These are phyloP conservation scores for Phacellophora camtschatica DNA, from an alignment of 30 jellyfish, hydroid and myxozoan species.

Conservation along the genomic window DNA sequence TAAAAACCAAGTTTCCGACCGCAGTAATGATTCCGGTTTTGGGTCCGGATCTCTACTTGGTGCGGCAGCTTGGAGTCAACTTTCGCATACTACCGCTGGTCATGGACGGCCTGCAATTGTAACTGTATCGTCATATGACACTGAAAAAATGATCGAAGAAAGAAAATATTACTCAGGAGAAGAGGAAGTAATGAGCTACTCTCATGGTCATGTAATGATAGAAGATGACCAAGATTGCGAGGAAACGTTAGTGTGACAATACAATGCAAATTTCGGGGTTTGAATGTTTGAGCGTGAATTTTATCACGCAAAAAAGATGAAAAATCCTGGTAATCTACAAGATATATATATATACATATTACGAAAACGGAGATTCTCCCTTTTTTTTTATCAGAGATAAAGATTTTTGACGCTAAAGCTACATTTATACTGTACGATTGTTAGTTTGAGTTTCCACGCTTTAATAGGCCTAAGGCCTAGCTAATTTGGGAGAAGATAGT, in stretches of 20 bases:
- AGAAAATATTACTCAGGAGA: background rate
- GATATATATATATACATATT: no score
- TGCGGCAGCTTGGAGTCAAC: constrained; percentile 66
- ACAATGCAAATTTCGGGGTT: background rate
- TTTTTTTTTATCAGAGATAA: no score
- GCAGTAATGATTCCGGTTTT: background rate
- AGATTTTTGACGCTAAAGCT: no score
- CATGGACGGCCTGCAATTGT: background rate
- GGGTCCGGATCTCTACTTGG: constrained; percentile 20
- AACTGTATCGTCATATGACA: background rate
- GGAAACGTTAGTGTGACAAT: background rate
- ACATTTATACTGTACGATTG: no score
- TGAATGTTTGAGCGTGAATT: no score
- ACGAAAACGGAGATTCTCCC: no score
- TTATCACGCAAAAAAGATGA: no score
- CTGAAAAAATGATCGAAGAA: background rate
- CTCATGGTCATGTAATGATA: background rate
- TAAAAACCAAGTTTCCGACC: background rate
- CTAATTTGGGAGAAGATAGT: no score
- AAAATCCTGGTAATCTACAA: no score
- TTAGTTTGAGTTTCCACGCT: no score
- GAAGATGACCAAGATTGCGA: background rate
- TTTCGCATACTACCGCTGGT: constrained; percentile 53
- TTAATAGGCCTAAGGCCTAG: no score
- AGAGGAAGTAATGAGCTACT: background rate